These are phyloP conservation scores for Lumbricus terrestris DNA, from an alignment of 2,888 invertebrate genomes.

Conservation along the genomic window DNA sequence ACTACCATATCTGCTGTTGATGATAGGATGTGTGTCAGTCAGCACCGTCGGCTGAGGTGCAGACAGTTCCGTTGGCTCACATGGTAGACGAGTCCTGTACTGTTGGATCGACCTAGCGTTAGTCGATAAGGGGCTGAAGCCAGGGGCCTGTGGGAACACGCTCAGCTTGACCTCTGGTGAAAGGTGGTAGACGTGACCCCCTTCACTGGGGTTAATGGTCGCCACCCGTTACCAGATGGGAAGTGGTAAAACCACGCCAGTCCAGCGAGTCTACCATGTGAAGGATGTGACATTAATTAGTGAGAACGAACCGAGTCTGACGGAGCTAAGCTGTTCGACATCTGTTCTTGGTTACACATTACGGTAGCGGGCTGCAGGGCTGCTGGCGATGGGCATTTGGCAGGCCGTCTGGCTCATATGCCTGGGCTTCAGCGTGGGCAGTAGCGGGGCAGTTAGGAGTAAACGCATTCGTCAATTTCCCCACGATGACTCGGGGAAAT, in stretches of 20 bases:
- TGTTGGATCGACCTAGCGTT: too few species aligned
- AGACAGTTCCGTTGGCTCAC: not conserved
- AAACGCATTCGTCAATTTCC: not conserved
- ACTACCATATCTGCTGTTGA: not conserved
- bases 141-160: not conserved
- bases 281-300: not conserved
- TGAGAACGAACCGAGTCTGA: not conserved
- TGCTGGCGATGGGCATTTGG: not conserved
- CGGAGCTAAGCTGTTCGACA: not conserved
- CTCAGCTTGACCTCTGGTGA: not conserved
- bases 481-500: not conserved
- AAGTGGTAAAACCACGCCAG: not conserved
- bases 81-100: too few species aligned
- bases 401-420: conserved; percentile 10
- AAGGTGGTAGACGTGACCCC: not conserved
- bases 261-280: not conserved
- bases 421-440: not conserved
- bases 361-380: not conserved
- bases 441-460: not conserved
- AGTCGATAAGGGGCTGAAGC: not conserved
- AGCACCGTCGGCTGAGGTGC: not conserved
- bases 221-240: not conserved
- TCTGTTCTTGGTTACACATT: not conserved
- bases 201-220: not conserved
- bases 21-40: not conserved